Percentiles rank a stretch among this genome's conserved stretches.
phyloP scores from a whole-genome alignment of 2,113 vertebrate genomes.

The Terrapene triunguis region DNA sequence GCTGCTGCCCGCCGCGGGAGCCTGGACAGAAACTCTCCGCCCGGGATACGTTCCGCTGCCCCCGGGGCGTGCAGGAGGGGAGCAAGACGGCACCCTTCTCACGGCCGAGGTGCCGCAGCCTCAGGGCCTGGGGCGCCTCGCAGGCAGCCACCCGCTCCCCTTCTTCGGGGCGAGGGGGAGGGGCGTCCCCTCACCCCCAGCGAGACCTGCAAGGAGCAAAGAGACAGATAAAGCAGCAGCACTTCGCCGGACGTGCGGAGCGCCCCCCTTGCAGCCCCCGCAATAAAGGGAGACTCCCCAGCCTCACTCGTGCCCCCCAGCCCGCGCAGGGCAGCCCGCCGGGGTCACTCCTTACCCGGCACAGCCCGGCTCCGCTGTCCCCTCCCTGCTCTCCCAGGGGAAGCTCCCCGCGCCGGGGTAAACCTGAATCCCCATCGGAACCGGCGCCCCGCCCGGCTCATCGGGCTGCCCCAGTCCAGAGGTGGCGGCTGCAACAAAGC shows the following conservation, averaged over 20 bases:
- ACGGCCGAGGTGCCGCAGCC: background rate
- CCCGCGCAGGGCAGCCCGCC: background rate
- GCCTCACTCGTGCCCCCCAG: background rate
- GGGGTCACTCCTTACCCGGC: background rate
- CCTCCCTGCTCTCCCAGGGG: background rate
- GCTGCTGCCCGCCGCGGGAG: background rate
- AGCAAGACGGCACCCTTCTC: background rate
- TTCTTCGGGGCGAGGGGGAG: background rate
- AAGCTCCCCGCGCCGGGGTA: background rate
- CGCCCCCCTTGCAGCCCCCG: background rate
- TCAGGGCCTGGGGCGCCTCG: background rate
- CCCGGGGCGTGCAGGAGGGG: background rate
- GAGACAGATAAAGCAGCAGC: background rate
- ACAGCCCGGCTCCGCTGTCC: slow-evolving; percentile 1
- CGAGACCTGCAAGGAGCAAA: background rate
- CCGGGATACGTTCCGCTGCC: no score
- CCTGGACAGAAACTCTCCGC: slow-evolving; percentile 26
- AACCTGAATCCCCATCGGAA: no score
- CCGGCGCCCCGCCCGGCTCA: background rate
- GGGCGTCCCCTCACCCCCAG: background rate
- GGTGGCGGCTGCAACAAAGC: no score
- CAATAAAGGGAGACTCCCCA: no score
- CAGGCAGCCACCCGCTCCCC: background rate
- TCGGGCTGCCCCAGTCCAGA: background rate
- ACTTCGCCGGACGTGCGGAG: background rate